Evolutionary conservation across 2,797 vertebrate species (phyloP).

Genomic region (Pipistrellus pipistrellus): DNA sequence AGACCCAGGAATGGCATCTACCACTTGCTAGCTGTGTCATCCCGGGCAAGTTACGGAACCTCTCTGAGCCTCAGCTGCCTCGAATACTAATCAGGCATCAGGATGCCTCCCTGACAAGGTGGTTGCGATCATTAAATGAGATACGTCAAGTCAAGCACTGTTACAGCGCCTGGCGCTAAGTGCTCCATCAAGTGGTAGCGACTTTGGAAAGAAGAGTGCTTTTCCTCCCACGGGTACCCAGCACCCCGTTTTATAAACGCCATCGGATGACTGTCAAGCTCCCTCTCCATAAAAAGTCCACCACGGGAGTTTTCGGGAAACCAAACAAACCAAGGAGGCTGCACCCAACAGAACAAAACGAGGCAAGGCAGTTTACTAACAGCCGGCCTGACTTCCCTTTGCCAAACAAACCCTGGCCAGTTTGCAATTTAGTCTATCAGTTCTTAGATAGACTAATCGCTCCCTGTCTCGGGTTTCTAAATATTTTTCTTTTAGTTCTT

Average conservation of each 20-base stretch:
- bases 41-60: background rate
- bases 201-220: background rate
- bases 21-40: background rate
- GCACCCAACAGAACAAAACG: background rate
- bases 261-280: slow-evolving; percentile 61
- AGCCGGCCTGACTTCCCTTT: background rate
- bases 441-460: background rate
- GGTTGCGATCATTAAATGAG: background rate
- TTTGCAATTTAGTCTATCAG: background rate
- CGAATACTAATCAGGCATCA: background rate
- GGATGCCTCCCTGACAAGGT: background rate
- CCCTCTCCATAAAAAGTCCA: background rate
- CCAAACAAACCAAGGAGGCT: background rate
- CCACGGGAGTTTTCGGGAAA: background rate
- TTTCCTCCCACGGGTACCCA: background rate
- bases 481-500: slow-evolving; percentile 2
- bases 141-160: background rate
- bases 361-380: background rate
- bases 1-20: background rate
- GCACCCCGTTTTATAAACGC: slow-evolving; percentile 62
- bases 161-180: background rate
- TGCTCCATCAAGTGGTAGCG: background rate
- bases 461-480: background rate
- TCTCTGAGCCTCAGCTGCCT: slow-evolving; percentile 16
- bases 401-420: background rate